A percentile compares a stretch with the other conserved stretches of the same genome.
Evolutionary conservation across 2,888 invertebrate genomes (phyloP).

Genomic region (Linnaemya tessellans): DNA sequence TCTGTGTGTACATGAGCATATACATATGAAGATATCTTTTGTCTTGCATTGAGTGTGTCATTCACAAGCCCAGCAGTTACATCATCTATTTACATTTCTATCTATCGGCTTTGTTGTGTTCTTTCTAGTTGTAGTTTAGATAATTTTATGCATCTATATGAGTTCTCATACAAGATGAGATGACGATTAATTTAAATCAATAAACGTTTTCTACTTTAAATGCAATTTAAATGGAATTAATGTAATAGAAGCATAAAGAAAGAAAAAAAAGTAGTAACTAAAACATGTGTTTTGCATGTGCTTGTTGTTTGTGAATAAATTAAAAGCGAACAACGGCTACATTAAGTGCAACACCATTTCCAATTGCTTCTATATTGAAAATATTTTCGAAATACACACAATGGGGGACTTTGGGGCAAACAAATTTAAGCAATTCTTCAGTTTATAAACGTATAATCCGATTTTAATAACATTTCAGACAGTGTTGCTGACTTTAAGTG

Average conservation of each 20-base stretch:
- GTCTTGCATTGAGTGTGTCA: conserved; percentile 2
- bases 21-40: conserved; percentile 2
- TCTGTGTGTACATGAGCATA: neutral
- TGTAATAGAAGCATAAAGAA: conserved; percentile 17
- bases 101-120: conserved; percentile 6
- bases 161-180: conserved; percentile 30
- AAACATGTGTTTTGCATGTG: conserved; percentile 60
- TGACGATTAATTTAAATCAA: conserved; percentile 69
- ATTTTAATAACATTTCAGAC: too few species aligned
- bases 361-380: neutral
- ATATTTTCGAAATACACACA: neutral
- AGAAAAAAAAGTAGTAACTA: conserved; percentile 2
- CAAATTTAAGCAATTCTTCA: too few species aligned
- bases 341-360: conserved; percentile 53
- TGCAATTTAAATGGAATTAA: conserved; percentile 62
- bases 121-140: neutral
- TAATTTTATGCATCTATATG: conserved; percentile 23
- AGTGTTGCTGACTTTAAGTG: too few species aligned
- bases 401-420: too few species aligned
- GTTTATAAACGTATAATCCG: too few species aligned
- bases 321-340: conserved; percentile 41
- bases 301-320: conserved; percentile 54
- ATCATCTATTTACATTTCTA: conserved; percentile 34
- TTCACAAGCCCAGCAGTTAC: conserved; percentile 1
- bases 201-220: conserved; percentile 66